phyloP scores from a whole-genome alignment of 2,888 invertebrate species.

The Orthosia cruda region DNA sequence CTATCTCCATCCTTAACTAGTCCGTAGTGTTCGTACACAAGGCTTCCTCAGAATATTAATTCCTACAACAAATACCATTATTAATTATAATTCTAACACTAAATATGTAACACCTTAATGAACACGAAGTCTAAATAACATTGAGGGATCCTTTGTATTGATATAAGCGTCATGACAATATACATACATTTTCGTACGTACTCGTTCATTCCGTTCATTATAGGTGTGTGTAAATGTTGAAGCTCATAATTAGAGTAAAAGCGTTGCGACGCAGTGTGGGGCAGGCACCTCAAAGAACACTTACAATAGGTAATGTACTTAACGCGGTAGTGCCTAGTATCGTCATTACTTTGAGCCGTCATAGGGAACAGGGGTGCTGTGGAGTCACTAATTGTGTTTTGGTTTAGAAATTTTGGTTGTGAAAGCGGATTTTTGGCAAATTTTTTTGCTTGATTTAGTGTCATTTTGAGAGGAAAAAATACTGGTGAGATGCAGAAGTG shows the following conservation, averaged over 20 bases:
- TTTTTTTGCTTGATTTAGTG: too few species aligned
- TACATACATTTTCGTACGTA: constrained; percentile 48
- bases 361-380: constrained; percentile 73
- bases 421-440: neutral
- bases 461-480: neutral
- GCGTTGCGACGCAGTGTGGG: constrained; percentile 81
- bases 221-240: constrained; percentile 74
- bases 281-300: constrained; percentile 88
- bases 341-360: constrained; percentile 88
- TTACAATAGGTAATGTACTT: constrained; percentile 91
- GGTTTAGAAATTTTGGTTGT: constrained; percentile 15
- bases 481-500: neutral
- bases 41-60: constrained; percentile 17
- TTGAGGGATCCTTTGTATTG: constrained; percentile 60
- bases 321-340: constrained; percentile 86
- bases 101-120: constrained; percentile 57
- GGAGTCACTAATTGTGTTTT: constrained; percentile 70
- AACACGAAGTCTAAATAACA: constrained; percentile 63
- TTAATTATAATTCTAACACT: constrained; percentile 38
- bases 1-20: neutral
- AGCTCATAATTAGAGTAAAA: constrained; percentile 89
- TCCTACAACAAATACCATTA: constrained; percentile 22
- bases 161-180: constrained; percentile 55
- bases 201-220: constrained; percentile 65
- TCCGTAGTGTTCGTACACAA: neutral